Conservation (phyloP, 2,113 vertebrate species). For the Laticauda colubrina region DNA sequence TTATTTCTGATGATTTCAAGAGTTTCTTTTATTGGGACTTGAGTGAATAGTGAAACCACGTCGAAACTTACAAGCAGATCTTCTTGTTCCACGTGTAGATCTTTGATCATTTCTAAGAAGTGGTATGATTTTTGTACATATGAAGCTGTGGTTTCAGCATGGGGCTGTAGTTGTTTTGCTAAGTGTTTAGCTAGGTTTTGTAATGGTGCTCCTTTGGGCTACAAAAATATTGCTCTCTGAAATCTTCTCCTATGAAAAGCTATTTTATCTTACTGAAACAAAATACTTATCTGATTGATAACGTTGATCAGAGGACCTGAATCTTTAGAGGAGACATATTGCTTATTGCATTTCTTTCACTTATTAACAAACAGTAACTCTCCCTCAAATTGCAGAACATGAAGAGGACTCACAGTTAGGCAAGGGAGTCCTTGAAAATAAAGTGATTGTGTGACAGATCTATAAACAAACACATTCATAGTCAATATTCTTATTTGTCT, state of each 20-base stretch:
- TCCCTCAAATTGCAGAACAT: background rate
- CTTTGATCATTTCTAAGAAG: no score
- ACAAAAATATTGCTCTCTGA: background rate
- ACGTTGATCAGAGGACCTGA: background rate
- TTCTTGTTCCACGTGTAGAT: no score
- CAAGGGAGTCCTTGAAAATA: constrained; percentile 11
- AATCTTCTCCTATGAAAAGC: constrained; percentile 1
- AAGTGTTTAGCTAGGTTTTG: no score
- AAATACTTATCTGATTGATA: background rate
- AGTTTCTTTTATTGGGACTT: no score
- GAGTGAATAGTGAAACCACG: no score
- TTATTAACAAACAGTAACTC: constrained; percentile 5
- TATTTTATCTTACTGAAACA: background rate
- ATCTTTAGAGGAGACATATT: constrained; percentile 4
- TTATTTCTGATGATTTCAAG: no score
- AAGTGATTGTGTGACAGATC: background rate
- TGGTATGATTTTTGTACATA: no score
- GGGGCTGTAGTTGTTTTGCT: no score
- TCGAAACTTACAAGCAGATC: no score
- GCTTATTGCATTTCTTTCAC: background rate
- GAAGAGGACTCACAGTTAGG: background rate
- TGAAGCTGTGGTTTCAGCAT: no score
- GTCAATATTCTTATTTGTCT: constrained; percentile 41
- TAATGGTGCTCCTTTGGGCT: no score
- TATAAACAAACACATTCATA: constrained; percentile 26